These are phyloP conservation scores for Mesorhabditis spiculigera DNA, from an alignment of 2,888 invertebrate species.

Conservation along the genomic window DNA sequence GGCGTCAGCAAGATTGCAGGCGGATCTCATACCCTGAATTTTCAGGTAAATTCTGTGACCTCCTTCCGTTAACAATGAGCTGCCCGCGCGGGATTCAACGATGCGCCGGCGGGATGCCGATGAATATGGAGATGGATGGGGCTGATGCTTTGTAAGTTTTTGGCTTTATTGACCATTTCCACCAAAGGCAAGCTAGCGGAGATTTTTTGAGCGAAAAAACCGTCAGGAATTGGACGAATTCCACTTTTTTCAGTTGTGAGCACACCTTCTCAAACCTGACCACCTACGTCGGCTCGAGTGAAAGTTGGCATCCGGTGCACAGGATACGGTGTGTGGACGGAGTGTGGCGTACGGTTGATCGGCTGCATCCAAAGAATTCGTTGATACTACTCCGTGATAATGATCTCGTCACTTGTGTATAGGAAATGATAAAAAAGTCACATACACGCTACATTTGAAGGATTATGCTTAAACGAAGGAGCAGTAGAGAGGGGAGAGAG, in stretches of 20 bases:
- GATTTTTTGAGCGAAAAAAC: no score
- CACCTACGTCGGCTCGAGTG: constrained; percentile 1
- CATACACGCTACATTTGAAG: no score
- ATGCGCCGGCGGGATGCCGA: constrained; percentile 1
- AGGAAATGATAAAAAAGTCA: no score
- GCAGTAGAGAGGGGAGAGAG: no score
- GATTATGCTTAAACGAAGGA: no score
- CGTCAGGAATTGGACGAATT: no score
- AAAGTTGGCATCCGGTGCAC: background rate
- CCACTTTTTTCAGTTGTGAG: background rate
- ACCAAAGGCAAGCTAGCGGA: no score
- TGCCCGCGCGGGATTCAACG: background rate
- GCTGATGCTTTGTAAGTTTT: background rate
- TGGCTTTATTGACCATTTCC: background rate
- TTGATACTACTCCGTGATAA: background rate
- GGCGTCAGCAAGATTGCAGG: no score
- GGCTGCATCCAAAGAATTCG: background rate
- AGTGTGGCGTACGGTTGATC: background rate
- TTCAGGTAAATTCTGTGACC: background rate
- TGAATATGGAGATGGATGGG: background rate
- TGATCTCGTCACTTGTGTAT: background rate
- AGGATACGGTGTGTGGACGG: background rate
- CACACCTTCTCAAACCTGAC: background rate
- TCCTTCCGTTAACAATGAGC: background rate
- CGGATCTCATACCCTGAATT: background rate